phyloP scores from a whole-genome alignment of 2,888 invertebrate species.

The Ferrisia virgata region DNA sequence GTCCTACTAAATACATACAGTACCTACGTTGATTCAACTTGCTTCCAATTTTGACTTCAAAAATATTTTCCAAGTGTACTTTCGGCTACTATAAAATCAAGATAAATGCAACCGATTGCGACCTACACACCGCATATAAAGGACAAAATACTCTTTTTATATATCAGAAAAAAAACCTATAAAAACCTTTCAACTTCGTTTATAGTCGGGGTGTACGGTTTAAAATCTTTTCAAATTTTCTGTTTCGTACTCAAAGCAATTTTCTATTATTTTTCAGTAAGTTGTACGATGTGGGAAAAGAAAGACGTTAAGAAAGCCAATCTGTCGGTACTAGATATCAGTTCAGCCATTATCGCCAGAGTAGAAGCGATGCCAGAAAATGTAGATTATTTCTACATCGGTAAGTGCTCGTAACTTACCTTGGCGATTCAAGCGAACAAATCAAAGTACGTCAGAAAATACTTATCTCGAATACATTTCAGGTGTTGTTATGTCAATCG shows the following conservation, averaged over 20 bases:
- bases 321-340: conserved; percentile 89
- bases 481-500: conserved; percentile 59
- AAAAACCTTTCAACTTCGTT: background rate
- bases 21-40: too few species aligned
- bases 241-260: background rate
- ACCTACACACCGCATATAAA: background rate
- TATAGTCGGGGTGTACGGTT: background rate
- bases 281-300: conserved; percentile 92
- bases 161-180: background rate
- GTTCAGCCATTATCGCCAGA: conserved; percentile 86
- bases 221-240: background rate
- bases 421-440: too few species aligned
- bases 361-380: conserved; percentile 79
- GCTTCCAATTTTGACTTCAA: too few species aligned
- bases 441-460: too few species aligned
- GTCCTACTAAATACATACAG: too few species aligned
- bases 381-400: conserved; percentile 74
- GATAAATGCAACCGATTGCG: background rate
- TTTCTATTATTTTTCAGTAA: conserved; percentile 62
- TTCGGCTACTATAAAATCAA: background rate
- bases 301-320: conserved; percentile 88
- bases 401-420: conserved; percentile 52
- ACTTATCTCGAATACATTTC: conserved; percentile 36
- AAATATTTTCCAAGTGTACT: background rate
- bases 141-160: too few species aligned